Conservation (phyloP, 2,113 vertebrate genomes). For the Uropsilus gracilis region DNA sequence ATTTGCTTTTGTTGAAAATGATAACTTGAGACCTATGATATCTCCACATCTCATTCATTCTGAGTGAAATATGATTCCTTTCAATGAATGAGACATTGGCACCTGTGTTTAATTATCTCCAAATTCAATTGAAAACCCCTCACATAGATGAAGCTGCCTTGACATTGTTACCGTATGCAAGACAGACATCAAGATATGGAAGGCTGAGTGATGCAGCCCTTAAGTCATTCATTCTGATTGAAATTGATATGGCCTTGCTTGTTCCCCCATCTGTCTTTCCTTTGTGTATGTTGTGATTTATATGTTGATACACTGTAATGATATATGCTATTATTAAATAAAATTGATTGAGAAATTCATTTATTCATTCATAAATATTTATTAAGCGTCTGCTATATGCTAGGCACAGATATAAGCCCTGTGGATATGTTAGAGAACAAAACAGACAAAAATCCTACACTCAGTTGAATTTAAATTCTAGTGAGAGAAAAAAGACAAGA, state of each 20-base stretch:
- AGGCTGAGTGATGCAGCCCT: constrained; percentile 66
- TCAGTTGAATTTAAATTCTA: background rate
- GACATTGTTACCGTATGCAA: constrained; percentile 61
- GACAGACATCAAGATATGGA: constrained; percentile 44
- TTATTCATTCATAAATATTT: constrained; percentile 77
- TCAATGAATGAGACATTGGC: constrained; percentile 66
- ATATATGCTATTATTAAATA: constrained; percentile 78
- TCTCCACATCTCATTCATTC: constrained; percentile 61
- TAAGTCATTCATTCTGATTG: constrained; percentile 56
- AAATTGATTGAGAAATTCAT: constrained; percentile 79
- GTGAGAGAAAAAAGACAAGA: constrained; percentile 18
- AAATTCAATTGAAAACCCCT: constrained; percentile 63
- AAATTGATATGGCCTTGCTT: constrained; percentile 69
- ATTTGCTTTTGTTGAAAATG: constrained; percentile 66
- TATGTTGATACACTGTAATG: constrained; percentile 77
- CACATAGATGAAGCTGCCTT: constrained; percentile 41
- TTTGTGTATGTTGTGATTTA: constrained; percentile 76
- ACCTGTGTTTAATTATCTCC: constrained; percentile 65
- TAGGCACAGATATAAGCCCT: constrained; percentile 1
- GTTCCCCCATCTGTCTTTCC: constrained; percentile 66
- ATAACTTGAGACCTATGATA: constrained; percentile 47
- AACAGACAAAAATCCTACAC: background rate
- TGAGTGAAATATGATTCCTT: constrained; percentile 69
- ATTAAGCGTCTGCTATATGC: constrained; percentile 66
- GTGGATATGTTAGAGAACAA: background rate